These are phyloP conservation scores for Aleiodes sp. DNA, from an alignment of 1,140 invertebrate species.

Conservation along the genomic window DNA sequence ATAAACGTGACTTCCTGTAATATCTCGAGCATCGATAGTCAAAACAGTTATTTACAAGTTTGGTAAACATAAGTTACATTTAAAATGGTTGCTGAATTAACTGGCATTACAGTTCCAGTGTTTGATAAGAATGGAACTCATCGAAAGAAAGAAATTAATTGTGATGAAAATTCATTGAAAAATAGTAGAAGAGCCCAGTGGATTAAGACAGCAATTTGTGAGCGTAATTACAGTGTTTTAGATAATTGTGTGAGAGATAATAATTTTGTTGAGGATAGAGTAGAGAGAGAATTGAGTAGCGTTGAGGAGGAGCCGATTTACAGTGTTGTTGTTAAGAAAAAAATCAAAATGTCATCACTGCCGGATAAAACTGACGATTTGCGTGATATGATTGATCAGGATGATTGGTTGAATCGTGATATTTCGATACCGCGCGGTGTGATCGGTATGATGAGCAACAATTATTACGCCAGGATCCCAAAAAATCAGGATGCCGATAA, in stretches of 20 bases:
- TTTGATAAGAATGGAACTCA: constrained; percentile 30
- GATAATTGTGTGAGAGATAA: constrained; percentile 21
- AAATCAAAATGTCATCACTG: background rate
- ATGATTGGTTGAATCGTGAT: background rate
- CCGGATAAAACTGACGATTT: background rate
- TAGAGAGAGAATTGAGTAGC: background rate
- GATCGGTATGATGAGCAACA: constrained; percentile 47
- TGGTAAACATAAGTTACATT: background rate
- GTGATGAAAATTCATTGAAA: background rate
- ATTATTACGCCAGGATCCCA: constrained; percentile 46
- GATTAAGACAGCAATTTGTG: constrained; percentile 48
- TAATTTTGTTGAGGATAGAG: constrained; percentile 30
- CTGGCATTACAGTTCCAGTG: constrained; percentile 43
- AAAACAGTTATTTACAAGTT: background rate
- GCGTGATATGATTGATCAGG: background rate
- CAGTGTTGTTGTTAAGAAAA: background rate
- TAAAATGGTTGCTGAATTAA: constrained; percentile 52
- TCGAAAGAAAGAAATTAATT: constrained; percentile 19
- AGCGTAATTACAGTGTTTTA: constrained; percentile 51
- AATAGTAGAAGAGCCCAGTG: constrained; percentile 40
- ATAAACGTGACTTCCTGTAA: constrained; percentile 49
- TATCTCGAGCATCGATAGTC: constrained; percentile 14
- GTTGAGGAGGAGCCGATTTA: background rate
- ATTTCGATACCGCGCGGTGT: constrained; percentile 47
- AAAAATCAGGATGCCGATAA: constrained; percentile 45